Conservation (phyloP, 2,888 invertebrate species). For the Acanthopleura granulata region DNA sequence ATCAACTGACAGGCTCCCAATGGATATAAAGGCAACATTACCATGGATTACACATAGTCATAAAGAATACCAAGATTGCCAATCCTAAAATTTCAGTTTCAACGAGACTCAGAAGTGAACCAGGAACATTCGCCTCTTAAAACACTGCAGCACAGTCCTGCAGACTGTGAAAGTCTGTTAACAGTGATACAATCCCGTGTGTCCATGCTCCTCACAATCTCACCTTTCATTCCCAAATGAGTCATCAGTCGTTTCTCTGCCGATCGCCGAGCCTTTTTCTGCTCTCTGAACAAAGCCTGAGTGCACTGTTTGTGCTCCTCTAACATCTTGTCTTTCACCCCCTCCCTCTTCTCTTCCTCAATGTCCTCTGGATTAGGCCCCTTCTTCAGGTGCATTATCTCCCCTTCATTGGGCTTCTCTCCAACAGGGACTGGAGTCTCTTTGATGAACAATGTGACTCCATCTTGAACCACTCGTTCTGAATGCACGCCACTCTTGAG, state of each 20-base stretch:
- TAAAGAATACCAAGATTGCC: too few relatives aligned
- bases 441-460: constrained; percentile 51
- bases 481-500: constrained; percentile 47
- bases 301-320: not conserved
- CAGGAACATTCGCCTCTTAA: too few relatives aligned
- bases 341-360: not conserved
- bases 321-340: not conserved
- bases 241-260: constrained; percentile 47
- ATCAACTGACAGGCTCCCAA: too few relatives aligned
- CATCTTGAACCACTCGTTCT: constrained; percentile 43
- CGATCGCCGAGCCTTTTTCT: not conserved
- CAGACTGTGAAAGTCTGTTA: too few relatives aligned
- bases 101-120: too few relatives aligned
- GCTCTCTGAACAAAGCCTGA: not conserved
- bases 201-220: not conserved
- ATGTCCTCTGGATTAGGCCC: not conserved
- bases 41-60: too few relatives aligned
- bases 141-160: too few relatives aligned
- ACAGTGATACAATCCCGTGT: too few relatives aligned
- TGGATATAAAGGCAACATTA: too few relatives aligned
- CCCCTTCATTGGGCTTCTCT: not conserved
- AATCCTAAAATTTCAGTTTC: too few relatives aligned
- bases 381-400: too few relatives aligned
- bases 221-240: constrained; percentile 57
- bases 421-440: not conserved